Base-by-base conservation (phyloP, 2,113 vertebrate species). In the Lota lota region DNA sequence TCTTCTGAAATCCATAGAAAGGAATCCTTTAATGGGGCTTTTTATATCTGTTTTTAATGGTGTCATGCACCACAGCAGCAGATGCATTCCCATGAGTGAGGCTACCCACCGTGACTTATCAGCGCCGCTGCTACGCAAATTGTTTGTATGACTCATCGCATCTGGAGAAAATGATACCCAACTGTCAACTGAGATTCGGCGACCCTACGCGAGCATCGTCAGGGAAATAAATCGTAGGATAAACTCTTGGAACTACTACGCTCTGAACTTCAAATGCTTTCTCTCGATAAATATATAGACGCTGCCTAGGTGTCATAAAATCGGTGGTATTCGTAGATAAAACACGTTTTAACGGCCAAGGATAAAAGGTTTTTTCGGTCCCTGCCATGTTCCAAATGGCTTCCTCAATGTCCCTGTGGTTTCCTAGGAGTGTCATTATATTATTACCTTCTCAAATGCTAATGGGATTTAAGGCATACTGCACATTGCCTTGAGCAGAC, bases 361-460 rank as follows among this genome's bases (percentile, higher is more conserved):
- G 0, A 69, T 24, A 68, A 72, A 75, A 40, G 3, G 18, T 63
- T 69, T 19, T 56, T n/a, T 56, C 14, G 40, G 10, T 8, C 40
- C n/a, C n/a, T 51, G 53, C 22, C 22, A 73, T 4, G 17, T 20
- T 57, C 28, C 40, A 66, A 50, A 65, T 59, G 36, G 5, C 72
- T 47, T 47, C 72, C 61, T 75, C 17, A 16, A 20, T 21, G 62
- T 57, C 56, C 20, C 18, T 5, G 40, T 12, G 40, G 40, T 47
- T 47, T 47, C 65, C 70, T 68, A 56, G 0, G 5, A 62, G 65
- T 54, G 63, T 64, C 72, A 64, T 78, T 67, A 73, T 21, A 69
- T 66, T 62, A 73, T 73, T 73, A 64, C 47, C 36, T 51, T 47
- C 53, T 65, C 40, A 70, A 82, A 77, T 74, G 59, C 63, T 79